These are phyloP conservation scores for Pandemis corylana DNA, from an alignment of 2,888 invertebrate genomes.

Conservation along the genomic window DNA sequence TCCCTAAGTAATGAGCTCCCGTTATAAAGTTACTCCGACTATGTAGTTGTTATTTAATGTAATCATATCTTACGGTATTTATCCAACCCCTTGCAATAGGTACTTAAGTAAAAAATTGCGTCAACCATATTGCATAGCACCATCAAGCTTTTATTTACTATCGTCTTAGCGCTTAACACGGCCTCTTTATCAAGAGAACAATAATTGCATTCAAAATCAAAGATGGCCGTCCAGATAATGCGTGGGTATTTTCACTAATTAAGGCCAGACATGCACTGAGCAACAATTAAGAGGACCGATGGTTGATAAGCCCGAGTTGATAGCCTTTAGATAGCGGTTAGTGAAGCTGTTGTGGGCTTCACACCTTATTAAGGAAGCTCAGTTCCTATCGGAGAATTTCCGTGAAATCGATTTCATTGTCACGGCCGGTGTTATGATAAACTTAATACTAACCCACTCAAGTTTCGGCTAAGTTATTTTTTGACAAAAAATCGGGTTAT, in stretches of 20 bases:
- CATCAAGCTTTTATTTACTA: conserved; percentile 45
- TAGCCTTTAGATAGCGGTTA: conserved; percentile 68
- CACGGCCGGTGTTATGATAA: conserved; percentile 44
- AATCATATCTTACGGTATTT: background rate
- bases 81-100: background rate
- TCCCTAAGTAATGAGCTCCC: too few species aligned
- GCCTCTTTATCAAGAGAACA: conserved; percentile 76
- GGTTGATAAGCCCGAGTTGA: conserved; percentile 75
- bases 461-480: background rate
- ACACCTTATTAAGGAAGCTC: conserved; percentile 71
- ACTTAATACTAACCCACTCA: background rate
- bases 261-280: conserved; percentile 77
- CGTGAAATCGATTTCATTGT: conserved; percentile 38
- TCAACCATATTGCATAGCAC: conserved; percentile 27
- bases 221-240: conserved; percentile 75
- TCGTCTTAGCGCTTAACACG: conserved; percentile 51
- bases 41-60: too few species aligned
- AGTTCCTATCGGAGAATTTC: conserved; percentile 51
- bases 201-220: conserved; percentile 84
- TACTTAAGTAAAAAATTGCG: background rate
- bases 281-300: conserved; percentile 81
- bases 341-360: conserved; percentile 67
- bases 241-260: conserved; percentile 81
- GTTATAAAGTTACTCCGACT: too few species aligned
- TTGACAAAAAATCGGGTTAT: too few species aligned